Percentiles rank a stretch among this genome's conserved stretches.
Evolutionary conservation across 2,888 invertebrate species (phyloP).

Genomic region (Trichopria drosophilae): DNA sequence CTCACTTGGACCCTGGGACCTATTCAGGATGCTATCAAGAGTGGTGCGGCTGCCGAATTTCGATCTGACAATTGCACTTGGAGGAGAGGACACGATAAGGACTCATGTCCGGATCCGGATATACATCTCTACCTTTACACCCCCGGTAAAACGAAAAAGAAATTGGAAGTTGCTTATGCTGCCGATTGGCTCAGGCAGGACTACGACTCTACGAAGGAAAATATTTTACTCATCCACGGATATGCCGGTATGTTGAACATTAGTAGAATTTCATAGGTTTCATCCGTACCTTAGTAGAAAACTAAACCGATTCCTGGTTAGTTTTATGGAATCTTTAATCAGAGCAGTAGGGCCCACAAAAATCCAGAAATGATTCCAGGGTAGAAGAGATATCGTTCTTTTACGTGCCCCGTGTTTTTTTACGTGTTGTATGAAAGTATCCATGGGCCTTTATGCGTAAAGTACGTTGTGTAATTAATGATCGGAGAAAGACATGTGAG

Average conservation of each 20-base stretch:
- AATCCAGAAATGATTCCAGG: too few species aligned
- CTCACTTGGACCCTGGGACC: constrained; percentile 48
- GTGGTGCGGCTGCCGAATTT: constrained; percentile 60
- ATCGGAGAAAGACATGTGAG: too few species aligned
- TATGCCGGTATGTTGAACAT: constrained; percentile 65
- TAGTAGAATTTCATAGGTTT: too few species aligned
- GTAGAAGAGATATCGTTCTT: too few species aligned
- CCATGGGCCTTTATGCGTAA: too few species aligned
- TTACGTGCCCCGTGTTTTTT: too few species aligned
- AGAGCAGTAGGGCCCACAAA: too few species aligned
- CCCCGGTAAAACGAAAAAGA: constrained; percentile 60
- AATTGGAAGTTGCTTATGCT: constrained; percentile 38
- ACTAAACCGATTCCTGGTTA: too few species aligned
- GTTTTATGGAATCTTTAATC: too few species aligned
- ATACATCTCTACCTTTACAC: constrained; percentile 69
- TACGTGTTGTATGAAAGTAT: too few species aligned
- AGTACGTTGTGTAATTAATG: too few species aligned
- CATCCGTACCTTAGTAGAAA: too few species aligned
- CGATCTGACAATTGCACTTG: constrained; percentile 72
- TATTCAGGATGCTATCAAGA: constrained; percentile 54
- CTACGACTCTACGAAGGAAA: constrained; percentile 72
- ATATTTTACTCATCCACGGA: constrained; percentile 73
- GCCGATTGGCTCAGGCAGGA: constrained; percentile 72
- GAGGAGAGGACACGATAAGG: constrained; percentile 67
- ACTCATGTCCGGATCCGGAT: constrained; percentile 74